A percentile compares a stretch with the other conserved stretches of the same genome.
These are phyloP conservation scores for Macaca nemestrina DNA, from an alignment of 2,113 vertebrate species.

Conservation along the genomic window DNA sequence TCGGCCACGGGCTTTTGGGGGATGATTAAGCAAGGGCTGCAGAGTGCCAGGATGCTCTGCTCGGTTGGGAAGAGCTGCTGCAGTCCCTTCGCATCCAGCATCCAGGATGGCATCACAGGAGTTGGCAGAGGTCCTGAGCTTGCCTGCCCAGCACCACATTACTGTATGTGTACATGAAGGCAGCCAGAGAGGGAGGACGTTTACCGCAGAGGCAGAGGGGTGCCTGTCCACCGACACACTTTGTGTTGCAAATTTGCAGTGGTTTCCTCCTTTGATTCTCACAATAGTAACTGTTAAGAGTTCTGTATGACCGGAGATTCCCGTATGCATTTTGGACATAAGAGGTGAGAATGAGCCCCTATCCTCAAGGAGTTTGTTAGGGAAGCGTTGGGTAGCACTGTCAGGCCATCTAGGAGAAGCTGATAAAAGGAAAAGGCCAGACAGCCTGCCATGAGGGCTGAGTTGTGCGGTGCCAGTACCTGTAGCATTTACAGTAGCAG, in stretches of 20 bases:
- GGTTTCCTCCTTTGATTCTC: background rate
- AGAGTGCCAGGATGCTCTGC: background rate
- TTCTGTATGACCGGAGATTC: background rate
- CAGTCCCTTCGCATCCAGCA: background rate
- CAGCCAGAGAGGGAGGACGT: background rate
- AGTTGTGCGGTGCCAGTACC: background rate
- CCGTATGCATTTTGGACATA: background rate
- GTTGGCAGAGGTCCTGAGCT: background rate
- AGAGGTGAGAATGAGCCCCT: background rate
- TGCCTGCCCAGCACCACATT: no score
- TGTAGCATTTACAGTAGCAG: background rate
- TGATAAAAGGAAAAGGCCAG: background rate
- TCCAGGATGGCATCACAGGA: background rate
- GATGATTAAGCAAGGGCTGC: background rate
- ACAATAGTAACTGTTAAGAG: background rate
- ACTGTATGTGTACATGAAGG: fast-evolving
- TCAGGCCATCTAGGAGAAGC: background rate
- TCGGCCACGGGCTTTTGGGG: no score
- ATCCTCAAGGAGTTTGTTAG: background rate
- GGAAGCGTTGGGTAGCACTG: background rate
- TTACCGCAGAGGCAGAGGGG: fast-evolving
- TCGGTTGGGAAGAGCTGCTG: background rate
- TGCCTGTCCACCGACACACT: background rate
- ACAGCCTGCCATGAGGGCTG: background rate
- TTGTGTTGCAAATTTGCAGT: background rate